Evolutionary conservation across 2,888 invertebrate genomes (phyloP).

Genomic region (Palloptera scutellata): DNA sequence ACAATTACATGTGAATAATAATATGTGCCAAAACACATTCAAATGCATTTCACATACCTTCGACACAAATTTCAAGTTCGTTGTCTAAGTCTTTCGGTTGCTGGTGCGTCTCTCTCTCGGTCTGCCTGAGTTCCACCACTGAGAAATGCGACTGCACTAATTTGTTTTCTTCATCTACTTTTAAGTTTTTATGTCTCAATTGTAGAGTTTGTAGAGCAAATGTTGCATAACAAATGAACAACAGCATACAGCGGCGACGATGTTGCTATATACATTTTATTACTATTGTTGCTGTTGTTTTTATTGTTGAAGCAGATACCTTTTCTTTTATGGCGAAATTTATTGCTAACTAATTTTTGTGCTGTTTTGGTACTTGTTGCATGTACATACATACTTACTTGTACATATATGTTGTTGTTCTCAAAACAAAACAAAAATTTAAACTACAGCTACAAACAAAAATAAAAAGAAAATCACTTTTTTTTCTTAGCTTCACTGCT

Average conservation of each 20-base stretch:
- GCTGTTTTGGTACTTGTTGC: slow-evolving; percentile 4
- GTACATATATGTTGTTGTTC: neutral
- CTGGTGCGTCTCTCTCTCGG: neutral
- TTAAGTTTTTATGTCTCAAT: slow-evolving; percentile 30
- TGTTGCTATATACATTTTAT: slow-evolving; percentile 10
- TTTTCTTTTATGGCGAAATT: slow-evolving; percentile 16
- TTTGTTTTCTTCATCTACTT: slow-evolving; percentile 21
- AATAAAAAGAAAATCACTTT: neutral
- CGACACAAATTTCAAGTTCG: slow-evolving; percentile 10
- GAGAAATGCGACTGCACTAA: slow-evolving; percentile 23
- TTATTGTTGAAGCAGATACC: slow-evolving; percentile 17
- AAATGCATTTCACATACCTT: neutral
- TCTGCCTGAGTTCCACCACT: neutral
- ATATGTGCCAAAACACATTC: neutral
- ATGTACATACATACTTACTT: neutral
- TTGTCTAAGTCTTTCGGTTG: slow-evolving; percentile 19
- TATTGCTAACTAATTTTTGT: no score
- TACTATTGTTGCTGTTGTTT: neutral
- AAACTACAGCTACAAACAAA: neutral
- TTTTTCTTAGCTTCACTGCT: no score
- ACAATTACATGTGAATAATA: neutral
- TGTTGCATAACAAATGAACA: slow-evolving; percentile 15
- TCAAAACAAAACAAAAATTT: neutral
- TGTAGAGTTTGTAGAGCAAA: slow-evolving; percentile 7
- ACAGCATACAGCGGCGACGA: slow-evolving; percentile 1